Evolutionary conservation across 2,113 vertebrate genomes (phyloP), one percentile per base, ranked within the genome.

Genomic region (Desmodus rotundus): DNA sequence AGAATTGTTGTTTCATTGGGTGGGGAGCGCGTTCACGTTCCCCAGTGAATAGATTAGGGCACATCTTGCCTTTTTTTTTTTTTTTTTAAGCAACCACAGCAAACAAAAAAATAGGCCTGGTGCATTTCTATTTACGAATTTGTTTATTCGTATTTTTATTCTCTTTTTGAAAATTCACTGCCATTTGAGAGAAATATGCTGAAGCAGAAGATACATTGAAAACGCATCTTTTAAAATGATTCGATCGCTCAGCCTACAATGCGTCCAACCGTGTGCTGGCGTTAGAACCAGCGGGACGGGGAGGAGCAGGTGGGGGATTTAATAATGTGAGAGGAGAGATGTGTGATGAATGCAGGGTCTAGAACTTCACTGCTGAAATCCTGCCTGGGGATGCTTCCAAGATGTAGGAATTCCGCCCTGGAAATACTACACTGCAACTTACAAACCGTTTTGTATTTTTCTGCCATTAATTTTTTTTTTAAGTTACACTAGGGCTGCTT

Each of bases 1-100:
- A 86, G 85, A 82, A 86, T 95, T 95, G 77, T 96, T 45, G 92
- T 67, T 52, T 78, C 47, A 26, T 12, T 70, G 92, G 95, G 95
- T 90, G 96, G 95, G 81, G 87, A 83, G 74, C 41, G 85, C 81
- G 16, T 88, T 82, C 43, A 2, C n/a, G 45, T 65, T 88, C 81
- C 85, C 47, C 47, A 86, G 94, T 81, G 95, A 86, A 52, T 45
- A 43, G 52, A 24, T 89, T 16, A 43, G 52, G 85, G 20, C 70
- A 31, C 45, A 43, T 88, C 73, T 85, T 90, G 82, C 47, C 0
- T 14, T 74, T 82, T 85, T 54, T 65, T 92, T 89, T 52, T 87
- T 31, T 74, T 19, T 38, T 70, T 68, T 19, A 33, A 73, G 84
- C 47, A 47, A 6, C 47, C 56, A 58, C 28, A 96, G 81, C 47